Base-by-base conservation (phyloP, 2,888 invertebrate genomes). In the Thera britannica region DNA sequence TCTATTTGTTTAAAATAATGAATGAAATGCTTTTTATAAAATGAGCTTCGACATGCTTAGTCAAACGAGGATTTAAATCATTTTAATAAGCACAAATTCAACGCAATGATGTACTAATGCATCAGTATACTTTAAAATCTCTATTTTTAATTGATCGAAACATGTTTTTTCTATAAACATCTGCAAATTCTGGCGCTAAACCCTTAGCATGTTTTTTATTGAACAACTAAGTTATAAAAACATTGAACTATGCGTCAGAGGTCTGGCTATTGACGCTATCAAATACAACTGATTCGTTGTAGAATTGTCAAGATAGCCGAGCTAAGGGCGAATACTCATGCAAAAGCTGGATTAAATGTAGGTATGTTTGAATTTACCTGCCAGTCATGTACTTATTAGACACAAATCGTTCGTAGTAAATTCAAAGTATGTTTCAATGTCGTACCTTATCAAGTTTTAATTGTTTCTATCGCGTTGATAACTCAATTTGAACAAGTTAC, bases 391-490 rank as follows among this genome's bases (percentile, higher is more conserved):
- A 9, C 6, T 46, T 2, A 9, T 2, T 41, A 41, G 5, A 38
- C 4, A 7, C 8, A 46, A 8, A 7, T 9, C 55, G 11, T 11
- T 55, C n/a, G 3, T 35, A n/a, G 49, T 49, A 36, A 59, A 52
- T 52, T 38, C 12, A 41, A 58, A 67, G 35, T 7, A 58, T 56
- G 56, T 67, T 70, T 68, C 68, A 73, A 73, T 73, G 71, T 67
- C 67, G 51, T 67, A 65, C 63, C 54, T 68, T 72, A 68, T 74
- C 71, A 63, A 60, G 8, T 51, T 67, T 66, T 59, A 68, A 73
- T 74, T 73, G 77, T 75, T 74, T 72, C 70, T 75, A 74, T 72
- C 73, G 61, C 70, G 63, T 73, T 76, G 75, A 75, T 76, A 77
- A 73, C 65, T 68, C 68, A 56, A 68, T 63, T 67, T 59, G 65